Base-by-base conservation (phyloP, 1,140 invertebrate genomes). In the Pseudomyrmex gracilis region DNA sequence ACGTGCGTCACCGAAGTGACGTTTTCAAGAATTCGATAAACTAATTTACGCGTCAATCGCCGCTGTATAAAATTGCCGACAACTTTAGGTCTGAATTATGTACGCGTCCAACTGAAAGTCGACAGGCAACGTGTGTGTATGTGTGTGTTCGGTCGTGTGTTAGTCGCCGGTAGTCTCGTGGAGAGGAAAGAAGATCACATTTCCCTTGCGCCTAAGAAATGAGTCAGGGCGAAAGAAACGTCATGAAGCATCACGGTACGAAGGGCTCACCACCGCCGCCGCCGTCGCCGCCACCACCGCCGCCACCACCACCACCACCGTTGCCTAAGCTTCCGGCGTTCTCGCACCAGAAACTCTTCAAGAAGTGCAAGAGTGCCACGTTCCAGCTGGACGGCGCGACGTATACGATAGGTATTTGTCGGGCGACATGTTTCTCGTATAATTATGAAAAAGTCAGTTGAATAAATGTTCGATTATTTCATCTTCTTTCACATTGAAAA, bases 331-430 rank as follows among this genome's bases (percentile, higher is more conserved):
- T 82, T 15, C 87, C 85, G 1, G 73, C 74, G 34, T 86, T 60
- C 53, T 87, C 91, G 0, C 89, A 92, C 55, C 91, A 90, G 43
- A 96, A 96, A 84, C 91, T 96, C 70, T 97, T 97, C 94, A 97
- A 97, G 93, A 97, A 97, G 93, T 97, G 96, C 94, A 96, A 97
- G 93, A 97, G 97, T 92, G 97, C 97, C 17, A 97, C 96, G 61
- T 97, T 97, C 90, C 96, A 97, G 82, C 95, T 97, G 91, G 97
- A 97, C 93, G 96, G 97, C 87, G 96, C 96, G 85, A 97, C 96
- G 80, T 97, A 97, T 84, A 97, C 96, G 76, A 97, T 97, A 92
- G 96, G 97, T 97, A 94, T 96, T 96, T 95, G 74, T 76, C 15
- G n/a, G 10, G 13, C 51, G 17, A 64, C 43, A 22, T 10, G 22